Evolutionary conservation across 2,113 vertebrate species (phyloP), one percentile per base, ranked within the genome.

Genomic region (Forbesichthys agassizii): DNA sequence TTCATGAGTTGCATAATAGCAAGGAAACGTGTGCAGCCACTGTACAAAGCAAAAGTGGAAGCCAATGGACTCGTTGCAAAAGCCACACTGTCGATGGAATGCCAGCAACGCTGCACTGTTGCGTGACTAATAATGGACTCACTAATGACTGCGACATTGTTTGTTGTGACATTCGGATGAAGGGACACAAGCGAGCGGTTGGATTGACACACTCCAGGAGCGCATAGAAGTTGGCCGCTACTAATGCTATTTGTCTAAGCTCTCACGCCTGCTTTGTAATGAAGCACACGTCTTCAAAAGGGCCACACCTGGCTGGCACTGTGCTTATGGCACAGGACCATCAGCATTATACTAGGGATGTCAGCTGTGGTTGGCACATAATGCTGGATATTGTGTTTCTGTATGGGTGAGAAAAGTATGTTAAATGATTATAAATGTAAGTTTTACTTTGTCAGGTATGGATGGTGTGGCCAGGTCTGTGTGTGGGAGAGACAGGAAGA

Each of bases 111-210:
- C 64, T 55, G 63, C 55, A 69, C 68, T 54, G 64, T 73, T 52
- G 20, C 66, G 71, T 83, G 77, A 88, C 88, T 87, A 87, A 69
- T 90, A 88, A 90, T 88, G 84, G 82, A 75, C 78, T 71, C 48
- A n/a, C 20, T 86, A 86, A 90, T 86, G 80, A 85, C 68, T 66
- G 48, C 33, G 63, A 48, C 46, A 63, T 67, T 74, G 69, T 71
- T 75, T 18, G 7, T 69, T 73, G 74, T 58, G 60, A 18, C 48
- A 57, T 58, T 66, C 47, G 16, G 47, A 61, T 68, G 64, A 49
- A 36, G 68, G 46, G 42, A 48, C 1, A 53, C n/a, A 27, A n/a
- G 33, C 33, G 27, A 72, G 18, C 27, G 16, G 53, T 61, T 68
- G 63, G 53, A 71, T 27, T 48, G 54, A 72, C 46, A 74, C 58